phyloP scores from a whole-genome alignment of 2,888 invertebrate species.

The Mythimna lalbum region DNA sequence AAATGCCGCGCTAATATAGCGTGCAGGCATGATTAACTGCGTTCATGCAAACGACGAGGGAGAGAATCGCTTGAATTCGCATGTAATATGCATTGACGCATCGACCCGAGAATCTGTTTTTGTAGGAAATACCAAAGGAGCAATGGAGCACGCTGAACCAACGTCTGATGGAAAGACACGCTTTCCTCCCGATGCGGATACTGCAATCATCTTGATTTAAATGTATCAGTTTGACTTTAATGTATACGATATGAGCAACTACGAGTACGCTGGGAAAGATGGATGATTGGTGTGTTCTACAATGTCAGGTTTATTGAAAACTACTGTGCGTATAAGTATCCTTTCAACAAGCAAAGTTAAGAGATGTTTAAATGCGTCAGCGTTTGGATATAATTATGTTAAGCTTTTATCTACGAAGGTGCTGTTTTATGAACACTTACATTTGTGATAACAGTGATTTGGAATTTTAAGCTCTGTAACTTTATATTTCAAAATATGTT shows the following conservation, averaged over 20 bases:
- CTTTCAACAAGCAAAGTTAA: slow-evolving; percentile 18
- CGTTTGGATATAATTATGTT: not conserved
- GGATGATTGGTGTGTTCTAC: slow-evolving; percentile 37
- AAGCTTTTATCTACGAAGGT: too few species aligned
- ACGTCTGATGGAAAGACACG: slow-evolving; percentile 68
- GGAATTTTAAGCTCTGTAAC: too few species aligned
- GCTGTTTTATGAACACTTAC: too few species aligned
- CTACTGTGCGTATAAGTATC: slow-evolving; percentile 18
- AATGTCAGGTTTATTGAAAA: slow-evolving; percentile 57
- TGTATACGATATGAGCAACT: slow-evolving; percentile 45
- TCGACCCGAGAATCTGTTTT: slow-evolving; percentile 67
- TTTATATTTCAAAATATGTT: too few species aligned
- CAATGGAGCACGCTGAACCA: slow-evolving; percentile 68
- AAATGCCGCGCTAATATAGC: slow-evolving; percentile 56
- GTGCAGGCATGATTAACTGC: slow-evolving; percentile 49
- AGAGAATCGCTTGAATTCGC: slow-evolving; percentile 69
- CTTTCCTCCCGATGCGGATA: slow-evolving; percentile 68
- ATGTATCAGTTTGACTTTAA: slow-evolving; percentile 56
- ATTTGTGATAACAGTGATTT: too few species aligned
- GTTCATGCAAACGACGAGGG: slow-evolving; percentile 68
- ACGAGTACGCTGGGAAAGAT: slow-evolving; percentile 45
- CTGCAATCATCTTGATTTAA: slow-evolving; percentile 61
- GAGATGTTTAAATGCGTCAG: slow-evolving; percentile 8
- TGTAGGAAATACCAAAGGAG: slow-evolving; percentile 71
- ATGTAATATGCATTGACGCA: slow-evolving; percentile 66